Conservation (phyloP, 2,113 vertebrate species). For the Capra hircus region DNA sequence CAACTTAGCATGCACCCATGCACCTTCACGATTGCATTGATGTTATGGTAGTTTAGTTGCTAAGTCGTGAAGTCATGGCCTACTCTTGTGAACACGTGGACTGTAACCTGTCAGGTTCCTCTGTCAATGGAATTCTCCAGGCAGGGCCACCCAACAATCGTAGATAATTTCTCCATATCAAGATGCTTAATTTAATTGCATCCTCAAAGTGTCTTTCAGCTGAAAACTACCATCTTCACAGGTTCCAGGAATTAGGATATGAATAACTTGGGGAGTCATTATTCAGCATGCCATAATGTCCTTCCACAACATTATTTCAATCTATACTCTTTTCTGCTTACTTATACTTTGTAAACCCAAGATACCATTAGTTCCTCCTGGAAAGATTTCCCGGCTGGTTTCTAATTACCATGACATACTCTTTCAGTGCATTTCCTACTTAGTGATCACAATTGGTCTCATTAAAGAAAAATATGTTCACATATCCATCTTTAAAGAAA, state of each 20-base stretch:
- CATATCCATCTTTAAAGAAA: neutral
- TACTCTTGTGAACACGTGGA: neutral
- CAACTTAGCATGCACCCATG: neutral
- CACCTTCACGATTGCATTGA: neutral
- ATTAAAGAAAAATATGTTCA: neutral
- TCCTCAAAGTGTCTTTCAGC: neutral
- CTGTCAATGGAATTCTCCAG: neutral
- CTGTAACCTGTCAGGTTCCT: neutral
- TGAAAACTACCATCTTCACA: neutral
- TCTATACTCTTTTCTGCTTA: neutral
- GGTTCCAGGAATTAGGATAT: neutral
- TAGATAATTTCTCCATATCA: neutral
- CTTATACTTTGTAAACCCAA: neutral
- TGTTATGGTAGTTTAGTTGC: neutral
- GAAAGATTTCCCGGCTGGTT: neutral
- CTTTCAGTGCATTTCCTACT: conserved; percentile 14
- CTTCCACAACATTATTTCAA: neutral
- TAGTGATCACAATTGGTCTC: neutral
- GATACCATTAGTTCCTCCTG: neutral
- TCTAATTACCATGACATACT: neutral
- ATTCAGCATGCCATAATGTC: neutral
- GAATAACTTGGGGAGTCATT: neutral
- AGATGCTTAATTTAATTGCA: neutral
- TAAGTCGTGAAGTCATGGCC: neutral
- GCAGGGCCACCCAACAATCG: neutral